Evolutionary conservation across 2,113 vertebrate genomes (phyloP), one percentile per base, ranked within the genome.

Genomic region (Elephantulus edwardii): DNA sequence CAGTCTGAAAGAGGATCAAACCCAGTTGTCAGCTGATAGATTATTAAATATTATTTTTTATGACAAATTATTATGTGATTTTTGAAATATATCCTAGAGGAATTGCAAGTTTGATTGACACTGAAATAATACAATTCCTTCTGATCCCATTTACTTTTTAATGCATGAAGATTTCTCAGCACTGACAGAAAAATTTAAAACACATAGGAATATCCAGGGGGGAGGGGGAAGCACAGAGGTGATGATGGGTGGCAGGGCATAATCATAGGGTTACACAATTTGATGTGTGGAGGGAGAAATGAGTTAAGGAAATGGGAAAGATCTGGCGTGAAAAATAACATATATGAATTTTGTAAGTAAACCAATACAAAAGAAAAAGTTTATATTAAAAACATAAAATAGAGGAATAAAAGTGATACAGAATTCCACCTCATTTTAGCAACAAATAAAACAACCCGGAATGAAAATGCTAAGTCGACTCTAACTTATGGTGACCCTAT

Each of bases 41-140:
- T 60, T 38, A 62, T 48, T 76, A 77, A 56, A 64, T 17, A 33
- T 58, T 4, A 86, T 77, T 81, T 82, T 62, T 62, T 71, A 54
- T 82, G 44, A 78, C 8, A 20, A 62, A 60, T 50, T 42, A 33
- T 76, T 44, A 68, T 26, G 54, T 56, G 48, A 79, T 76, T 81
- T 83, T 91, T 38, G 20, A 92, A 70, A 80, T 85, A 66, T 60
- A 76, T 74, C 4, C 56, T 86, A 33, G 26, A 86, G 22, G 3
- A 70, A 62, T 56, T 81, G 30, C 83, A 84, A 88, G 79, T 33
- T 60, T 88, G 35, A 79, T 58, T 82, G 38, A 40, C 52, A 85
- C 40, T 88, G 8, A 9, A 70, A 48, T 74, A 80, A 78, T 48
- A 90, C 78, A 72, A 58, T 54, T 80, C 22, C n/a, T 87, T 70